Evolutionary conservation across 1,140 invertebrate genomes (phyloP), one percentile per base, ranked within the genome.

Genomic region (Tetramorium parvispinum): DNA sequence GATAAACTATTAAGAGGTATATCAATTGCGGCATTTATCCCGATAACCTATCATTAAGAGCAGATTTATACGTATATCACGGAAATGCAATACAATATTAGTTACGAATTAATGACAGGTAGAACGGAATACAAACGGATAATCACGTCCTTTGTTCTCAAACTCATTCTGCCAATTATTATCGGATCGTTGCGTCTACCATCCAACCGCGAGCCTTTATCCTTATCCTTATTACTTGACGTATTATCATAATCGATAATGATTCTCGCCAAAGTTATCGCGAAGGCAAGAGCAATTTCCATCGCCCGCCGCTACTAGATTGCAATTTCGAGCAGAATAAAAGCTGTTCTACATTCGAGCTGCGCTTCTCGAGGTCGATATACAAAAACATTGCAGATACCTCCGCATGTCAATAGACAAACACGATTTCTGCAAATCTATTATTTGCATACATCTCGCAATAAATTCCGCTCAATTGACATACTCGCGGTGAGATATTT

Each of bases 201-300:
- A 53, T 24, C 46, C 21, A 37, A 70, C 3, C 16, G 21, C n/a
- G 63, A n/a, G 8, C 6, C 37, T 82, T 57, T 82, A 71, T 71
- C 53, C n/a, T 75, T 27, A 49, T 61, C 55, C 32, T 83, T 46
- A 73, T 82, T 82, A 82, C 71, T 40, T 3, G 2, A n/a, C 18
- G 2, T 40, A 79, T 79, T 79, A 79, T 66, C 27, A 75, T 61
- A 83, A 83, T 83, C 79, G 21, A 83, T 83, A 83, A 73, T 46
- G 40, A 73, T 59, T n/a, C 51, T 73, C 7, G 13, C 5, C 24
- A 18, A 71, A 55, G 21, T 53, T 43, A 70, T n/a, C 11, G 13
- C 11, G n/a, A n/a, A 32, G 6, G 11, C 16, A 37, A 79, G 21
- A 81, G 21, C 16, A 46, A 73, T 83, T 37, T 66, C 46, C 40